phyloP scores from a whole-genome alignment of 1,140 invertebrate species.

The Bursaphelenchus mucronatus region DNA sequence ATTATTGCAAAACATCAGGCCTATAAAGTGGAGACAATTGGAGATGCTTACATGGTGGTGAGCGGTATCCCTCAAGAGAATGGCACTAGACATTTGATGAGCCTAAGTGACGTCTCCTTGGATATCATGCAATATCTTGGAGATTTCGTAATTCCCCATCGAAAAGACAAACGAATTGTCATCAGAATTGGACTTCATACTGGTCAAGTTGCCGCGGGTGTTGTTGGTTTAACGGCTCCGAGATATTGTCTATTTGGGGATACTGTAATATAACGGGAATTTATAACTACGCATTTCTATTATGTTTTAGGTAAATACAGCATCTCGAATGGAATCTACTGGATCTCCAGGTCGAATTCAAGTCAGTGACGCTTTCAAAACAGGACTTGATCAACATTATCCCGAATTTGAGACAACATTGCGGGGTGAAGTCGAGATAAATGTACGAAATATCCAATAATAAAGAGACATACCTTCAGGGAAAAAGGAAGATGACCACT shows the following conservation, averaged over 20 bases:
- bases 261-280: constrained; percentile 69
- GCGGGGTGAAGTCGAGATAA: constrained; percentile 44
- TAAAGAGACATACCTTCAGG: constrained; percentile 14
- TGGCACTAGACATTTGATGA: constrained; percentile 50
- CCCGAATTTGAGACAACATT: constrained; percentile 39
- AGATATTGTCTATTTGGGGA: constrained; percentile 72
- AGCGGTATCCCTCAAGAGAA: constrained; percentile 58
- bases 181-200: constrained; percentile 69
- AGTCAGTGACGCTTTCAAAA: constrained; percentile 44
- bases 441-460: constrained; percentile 32
- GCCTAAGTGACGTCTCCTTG: constrained; percentile 47
- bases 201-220: constrained; percentile 61
- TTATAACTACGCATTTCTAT: constrained; percentile 14
- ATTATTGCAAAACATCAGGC: constrained; percentile 59
- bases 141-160: constrained; percentile 52
- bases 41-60: constrained; percentile 36
- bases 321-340: constrained; percentile 80
- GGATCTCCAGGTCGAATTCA: constrained; percentile 66
- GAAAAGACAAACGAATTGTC: constrained; percentile 63
- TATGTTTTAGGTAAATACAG: constrained; percentile 22
- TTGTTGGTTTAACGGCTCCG: constrained; percentile 61
- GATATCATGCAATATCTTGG: constrained; percentile 52
- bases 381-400: constrained; percentile 38
- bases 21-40: constrained; percentile 61
- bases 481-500: constrained; percentile 14